These are phyloP conservation scores for Dryocosmus kuriphilus DNA, from an alignment of 2,888 invertebrate species.

Conservation along the genomic window DNA sequence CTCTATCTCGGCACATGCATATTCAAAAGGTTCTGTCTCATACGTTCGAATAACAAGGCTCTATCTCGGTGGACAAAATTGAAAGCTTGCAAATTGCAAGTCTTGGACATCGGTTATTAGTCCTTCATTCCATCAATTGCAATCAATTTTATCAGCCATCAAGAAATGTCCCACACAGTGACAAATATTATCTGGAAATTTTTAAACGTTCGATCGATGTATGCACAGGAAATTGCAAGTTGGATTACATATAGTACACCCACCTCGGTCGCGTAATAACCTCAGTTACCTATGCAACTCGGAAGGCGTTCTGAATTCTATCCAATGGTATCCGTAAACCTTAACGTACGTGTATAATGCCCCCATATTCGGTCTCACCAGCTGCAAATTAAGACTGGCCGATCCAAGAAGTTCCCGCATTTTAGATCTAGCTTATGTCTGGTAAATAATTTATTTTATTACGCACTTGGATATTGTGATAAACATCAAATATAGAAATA, in stretches of 20 bases:
- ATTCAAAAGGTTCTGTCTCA: too few species aligned
- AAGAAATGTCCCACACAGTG: background rate
- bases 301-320: conserved; percentile 52
- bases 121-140: background rate
- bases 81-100: too few species aligned
- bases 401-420: conserved; percentile 27
- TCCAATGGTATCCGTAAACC: conserved; percentile 53
- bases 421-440: background rate
- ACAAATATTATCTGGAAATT: conserved; percentile 18
- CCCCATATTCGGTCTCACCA: conserved; percentile 40
- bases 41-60: too few species aligned
- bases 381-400: too few species aligned
- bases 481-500: background rate
- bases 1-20: too few species aligned
- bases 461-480: background rate
- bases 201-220: conserved; percentile 31
- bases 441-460: conserved; percentile 7
- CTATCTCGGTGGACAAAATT: too few species aligned
- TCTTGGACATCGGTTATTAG: background rate
- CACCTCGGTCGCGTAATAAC: conserved; percentile 49
- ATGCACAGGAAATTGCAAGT: conserved; percentile 64
- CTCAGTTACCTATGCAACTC: conserved; percentile 49
- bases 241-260: conserved; percentile 54
- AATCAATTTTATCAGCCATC: background rate
- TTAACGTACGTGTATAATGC: conserved; percentile 52